Evolutionary conservation across 2,113 vertebrate species (phyloP), one percentile per base, ranked within the genome.

Genomic region (Petroica traversi): DNA sequence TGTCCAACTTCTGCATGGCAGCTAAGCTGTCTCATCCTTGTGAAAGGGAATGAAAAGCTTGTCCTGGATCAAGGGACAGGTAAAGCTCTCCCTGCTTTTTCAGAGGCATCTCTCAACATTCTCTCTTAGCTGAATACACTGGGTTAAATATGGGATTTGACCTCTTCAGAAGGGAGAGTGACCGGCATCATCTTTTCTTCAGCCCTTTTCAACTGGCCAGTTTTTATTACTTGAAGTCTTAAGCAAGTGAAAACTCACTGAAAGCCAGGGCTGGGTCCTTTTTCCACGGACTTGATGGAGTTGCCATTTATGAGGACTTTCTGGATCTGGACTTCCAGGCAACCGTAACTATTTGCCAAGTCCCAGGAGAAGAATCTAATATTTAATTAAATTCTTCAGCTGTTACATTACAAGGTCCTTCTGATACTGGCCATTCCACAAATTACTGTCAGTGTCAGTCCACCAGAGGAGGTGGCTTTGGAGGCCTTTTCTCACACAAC

Each of bases 131-230:
- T 59, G 74, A 67, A 72, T 67, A 19, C 17, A 5, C 40, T 59
- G 31, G 12, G 16, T 46, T 79, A 28, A 16, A 14, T 31, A 16
- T 1, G 16, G 24, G 17, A 25, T 57, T 79, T 72, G 45, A 48
- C 5, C 14, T 57, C n/a, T 59, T 72, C 40, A 48, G 71, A 59
- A 36, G 25, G 24, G 24, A 76, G 25, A 43, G 59, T 25, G 43
- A 33, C 29, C 20, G 1, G 2, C n/a, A 51, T 59, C 2, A 31
- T 62, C 31, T 86, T 76, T 61, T 73, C 22, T 71, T 78, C 24
- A 25, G 5, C 8, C 2, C 2, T 67, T 19, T 90, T 90, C 58
- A 64, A 0, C 28, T 57, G 45, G 3, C 11, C 38, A 19, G 4
- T 36, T 55, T 88, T 88, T 63, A 34, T 43, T 19, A 15, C 14